phyloP scores from a whole-genome alignment of 1,140 invertebrate species.

The Papilio aristodemus region DNA sequence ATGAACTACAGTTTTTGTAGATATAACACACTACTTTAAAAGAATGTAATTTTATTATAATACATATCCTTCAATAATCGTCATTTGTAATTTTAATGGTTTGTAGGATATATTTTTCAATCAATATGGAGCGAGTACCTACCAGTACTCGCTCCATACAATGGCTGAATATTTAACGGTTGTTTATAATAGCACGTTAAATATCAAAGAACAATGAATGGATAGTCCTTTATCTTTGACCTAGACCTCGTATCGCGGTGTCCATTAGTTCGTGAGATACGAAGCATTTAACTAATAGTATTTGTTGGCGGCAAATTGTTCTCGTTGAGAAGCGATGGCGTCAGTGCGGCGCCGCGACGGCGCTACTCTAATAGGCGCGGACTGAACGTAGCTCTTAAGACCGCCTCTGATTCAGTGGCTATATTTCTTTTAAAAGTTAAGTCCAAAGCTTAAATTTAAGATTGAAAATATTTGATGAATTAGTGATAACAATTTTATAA shows the following conservation, averaged over 20 bases:
- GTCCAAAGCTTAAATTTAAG: too few relatives aligned
- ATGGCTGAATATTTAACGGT: not conserved
- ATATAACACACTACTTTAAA: too few relatives aligned
- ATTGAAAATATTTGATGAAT: too few relatives aligned
- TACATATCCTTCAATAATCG: too few relatives aligned
- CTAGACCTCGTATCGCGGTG: slow-evolving; percentile 40
- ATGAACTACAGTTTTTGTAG: too few relatives aligned
- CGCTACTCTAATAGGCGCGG: slow-evolving; percentile 30
- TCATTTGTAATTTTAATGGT: too few relatives aligned
- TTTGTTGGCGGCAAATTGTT: slow-evolving; percentile 42
- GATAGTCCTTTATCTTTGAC: slow-evolving; percentile 33
- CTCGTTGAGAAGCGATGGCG: slow-evolving; percentile 51
- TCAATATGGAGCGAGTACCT: too few relatives aligned
- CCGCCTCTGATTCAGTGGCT: not conserved
- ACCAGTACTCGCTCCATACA: too few relatives aligned
- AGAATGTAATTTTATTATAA: too few relatives aligned
- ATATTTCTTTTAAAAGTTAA: not conserved
- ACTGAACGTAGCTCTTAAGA: not conserved
- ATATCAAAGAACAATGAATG: slow-evolving; percentile 14
- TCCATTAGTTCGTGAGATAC: slow-evolving; percentile 41
- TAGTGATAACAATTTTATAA: too few relatives aligned
- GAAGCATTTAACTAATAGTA: slow-evolving; percentile 51
- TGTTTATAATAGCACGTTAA: not conserved
- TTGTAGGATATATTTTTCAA: too few relatives aligned
- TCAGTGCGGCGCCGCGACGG: slow-evolving; percentile 57